Percentiles rank a stretch among this genome's conserved stretches.
phyloP scores from a whole-genome alignment of 2,888 invertebrate genomes.

The Aspidiotus destructor region DNA sequence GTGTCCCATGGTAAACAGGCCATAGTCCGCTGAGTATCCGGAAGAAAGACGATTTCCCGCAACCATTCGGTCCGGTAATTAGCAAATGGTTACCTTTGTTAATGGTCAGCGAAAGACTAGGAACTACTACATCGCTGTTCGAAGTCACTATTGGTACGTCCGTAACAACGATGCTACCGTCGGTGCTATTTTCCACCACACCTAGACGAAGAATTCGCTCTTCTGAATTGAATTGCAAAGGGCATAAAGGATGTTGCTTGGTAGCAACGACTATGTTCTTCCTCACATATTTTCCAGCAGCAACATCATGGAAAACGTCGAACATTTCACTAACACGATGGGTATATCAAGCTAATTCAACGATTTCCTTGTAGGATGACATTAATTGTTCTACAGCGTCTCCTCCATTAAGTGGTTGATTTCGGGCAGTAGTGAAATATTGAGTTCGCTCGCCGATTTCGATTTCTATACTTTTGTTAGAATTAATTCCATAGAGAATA shows the following conservation, averaged over 20 bases:
- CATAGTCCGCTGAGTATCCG: constrained; percentile 88
- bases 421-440: constrained; percentile 91
- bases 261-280: constrained; percentile 49
- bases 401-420: constrained; percentile 81
- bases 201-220: constrained; percentile 65
- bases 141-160: constrained; percentile 91
- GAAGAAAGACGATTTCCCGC: constrained; percentile 82
- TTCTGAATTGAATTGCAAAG: constrained; percentile 57
- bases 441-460: constrained; percentile 87
- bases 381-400: constrained; percentile 94
- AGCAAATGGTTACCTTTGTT: constrained; percentile 80
- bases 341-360: constrained; percentile 92
- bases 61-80: constrained; percentile 94
- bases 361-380: constrained; percentile 97
- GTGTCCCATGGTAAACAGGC: constrained; percentile 78
- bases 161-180: constrained; percentile 65
- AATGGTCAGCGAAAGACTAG: constrained; percentile 63
- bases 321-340: constrained; percentile 91
- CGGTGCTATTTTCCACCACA: constrained; percentile 54
- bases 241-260: constrained; percentile 42
- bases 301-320: constrained; percentile 83
- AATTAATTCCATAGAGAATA: constrained; percentile 53
- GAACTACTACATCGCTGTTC: constrained; percentile 89
- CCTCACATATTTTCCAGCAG: constrained; percentile 65
- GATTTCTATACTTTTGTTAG: no score